These are phyloP conservation scores for Echiichthys vipera DNA, from an alignment of 2,797 vertebrate genomes.

Conservation along the genomic window DNA sequence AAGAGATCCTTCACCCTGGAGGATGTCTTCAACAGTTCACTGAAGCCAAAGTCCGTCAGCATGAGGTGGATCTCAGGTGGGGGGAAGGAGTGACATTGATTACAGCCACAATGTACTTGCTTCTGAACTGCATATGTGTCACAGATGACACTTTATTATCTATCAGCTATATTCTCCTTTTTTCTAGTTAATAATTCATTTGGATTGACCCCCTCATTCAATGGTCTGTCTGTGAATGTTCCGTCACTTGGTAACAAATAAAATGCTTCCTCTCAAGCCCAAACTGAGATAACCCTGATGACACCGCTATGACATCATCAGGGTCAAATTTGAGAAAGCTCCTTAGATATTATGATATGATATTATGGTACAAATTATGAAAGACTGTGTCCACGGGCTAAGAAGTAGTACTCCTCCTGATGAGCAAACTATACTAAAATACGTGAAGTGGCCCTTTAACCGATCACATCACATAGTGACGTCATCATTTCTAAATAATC, in stretches of 20 bases:
- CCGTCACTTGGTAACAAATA: too few relatives aligned
- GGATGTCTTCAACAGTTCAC: conserved; percentile 89
- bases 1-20: conserved; percentile 85
- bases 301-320: background rate
- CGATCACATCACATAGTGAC: background rate
- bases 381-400: background rate
- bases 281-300: background rate
- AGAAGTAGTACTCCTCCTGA: background rate
- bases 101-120: background rate
- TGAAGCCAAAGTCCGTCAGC: conserved; percentile 87
- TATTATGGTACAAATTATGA: too few relatives aligned
- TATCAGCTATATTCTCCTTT: background rate
- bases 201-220: background rate
- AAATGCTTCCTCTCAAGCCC: background rate
- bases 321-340: background rate
- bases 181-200: conserved; percentile 44
- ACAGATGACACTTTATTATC: conserved; percentile 6
- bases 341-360: too few relatives aligned
- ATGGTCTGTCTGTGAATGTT: background rate
- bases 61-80: conserved; percentile 95
- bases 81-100: background rate
- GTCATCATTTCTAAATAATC: background rate
- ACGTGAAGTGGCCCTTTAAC: background rate
- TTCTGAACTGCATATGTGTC: conserved; percentile 11
- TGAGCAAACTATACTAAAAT: background rate